Evolutionary conservation across 2,888 invertebrate genomes (phyloP).

Genomic region (Drosophila pseudotalamancana): DNA sequence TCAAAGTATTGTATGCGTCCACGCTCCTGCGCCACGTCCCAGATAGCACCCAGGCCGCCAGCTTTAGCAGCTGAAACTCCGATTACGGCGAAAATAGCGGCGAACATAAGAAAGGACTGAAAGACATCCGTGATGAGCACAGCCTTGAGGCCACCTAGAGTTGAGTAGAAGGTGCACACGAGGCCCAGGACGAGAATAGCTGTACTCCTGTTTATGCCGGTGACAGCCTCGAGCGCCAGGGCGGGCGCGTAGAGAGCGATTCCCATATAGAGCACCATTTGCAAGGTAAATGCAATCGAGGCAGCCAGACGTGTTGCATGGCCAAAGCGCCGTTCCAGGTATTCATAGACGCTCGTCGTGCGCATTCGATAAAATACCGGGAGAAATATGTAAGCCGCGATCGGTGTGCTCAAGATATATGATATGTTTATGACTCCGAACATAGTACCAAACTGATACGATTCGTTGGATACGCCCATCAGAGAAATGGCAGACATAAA

Average conservation of each 20-base stretch:
- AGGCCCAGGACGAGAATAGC: slow-evolving; percentile 89
- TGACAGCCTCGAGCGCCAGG: slow-evolving; percentile 93
- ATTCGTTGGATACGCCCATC: slow-evolving; percentile 94
- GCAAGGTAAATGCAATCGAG: slow-evolving; percentile 93
- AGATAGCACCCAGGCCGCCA: slow-evolving; percentile 90
- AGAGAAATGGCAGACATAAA: slow-evolving; percentile 96
- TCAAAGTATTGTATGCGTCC: slow-evolving; percentile 89
- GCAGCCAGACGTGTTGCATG: slow-evolving; percentile 90
- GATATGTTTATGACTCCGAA: slow-evolving; percentile 91
- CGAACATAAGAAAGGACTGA: slow-evolving; percentile 94
- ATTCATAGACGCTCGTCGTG: slow-evolving; percentile 95
- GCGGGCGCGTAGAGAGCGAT: slow-evolving; percentile 98
- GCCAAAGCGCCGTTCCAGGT: slow-evolving; percentile 95
- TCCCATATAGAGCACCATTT: slow-evolving; percentile 96
- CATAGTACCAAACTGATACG: slow-evolving; percentile 92
- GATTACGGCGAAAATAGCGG: slow-evolving; percentile 91
- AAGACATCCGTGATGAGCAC: slow-evolving; percentile 94
- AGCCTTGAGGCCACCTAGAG: slow-evolving; percentile 95
- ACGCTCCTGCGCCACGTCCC: slow-evolving; percentile 88
- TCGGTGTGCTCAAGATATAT: slow-evolving; percentile 90
- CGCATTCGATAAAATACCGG: slow-evolving; percentile 94
- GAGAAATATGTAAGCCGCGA: slow-evolving; percentile 90
- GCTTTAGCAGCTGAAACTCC: slow-evolving; percentile 88
- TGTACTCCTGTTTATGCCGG: slow-evolving; percentile 88
- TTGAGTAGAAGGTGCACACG: slow-evolving; percentile 94